Evolutionary conservation across 1,140 invertebrate genomes (phyloP).

Genomic region (Zaprionus kolodkinae): DNA sequence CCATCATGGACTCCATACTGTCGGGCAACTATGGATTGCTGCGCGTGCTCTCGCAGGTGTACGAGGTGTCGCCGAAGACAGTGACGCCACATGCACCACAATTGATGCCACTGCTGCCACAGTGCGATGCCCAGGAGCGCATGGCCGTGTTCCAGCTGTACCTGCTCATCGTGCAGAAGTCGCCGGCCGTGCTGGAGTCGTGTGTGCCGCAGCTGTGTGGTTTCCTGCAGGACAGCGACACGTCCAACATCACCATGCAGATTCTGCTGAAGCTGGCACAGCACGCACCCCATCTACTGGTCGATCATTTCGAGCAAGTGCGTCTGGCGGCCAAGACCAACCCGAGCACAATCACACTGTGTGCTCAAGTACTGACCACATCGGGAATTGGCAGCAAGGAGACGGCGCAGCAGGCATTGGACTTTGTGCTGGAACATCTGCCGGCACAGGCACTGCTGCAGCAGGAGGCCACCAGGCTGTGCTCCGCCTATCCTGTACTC

Average conservation of each 20-base stretch:
- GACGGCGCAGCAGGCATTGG: slow-evolving; percentile 90
- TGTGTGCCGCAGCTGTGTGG: slow-evolving; percentile 77
- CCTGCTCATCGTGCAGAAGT: slow-evolving; percentile 91
- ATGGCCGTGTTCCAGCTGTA: slow-evolving; percentile 92
- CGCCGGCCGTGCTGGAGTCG: slow-evolving; percentile 86
- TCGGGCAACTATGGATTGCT: slow-evolving; percentile 93
- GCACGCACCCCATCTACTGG: slow-evolving; percentile 87
- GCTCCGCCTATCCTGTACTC: slow-evolving; percentile 90
- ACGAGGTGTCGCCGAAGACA: slow-evolving; percentile 92
- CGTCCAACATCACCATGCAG: slow-evolving; percentile 89
- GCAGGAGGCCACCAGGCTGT: slow-evolving; percentile 90
- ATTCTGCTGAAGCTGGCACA: slow-evolving; percentile 91
- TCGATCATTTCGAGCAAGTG: slow-evolving; percentile 88
- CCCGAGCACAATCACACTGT: slow-evolving; percentile 87
- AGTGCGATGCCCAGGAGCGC: slow-evolving; percentile 93
- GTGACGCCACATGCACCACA: slow-evolving; percentile 93
- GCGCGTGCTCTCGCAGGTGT: slow-evolving; percentile 94
- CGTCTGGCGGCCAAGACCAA: slow-evolving; percentile 88
- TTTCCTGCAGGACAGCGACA: slow-evolving; percentile 71
- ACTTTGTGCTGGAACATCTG: slow-evolving; percentile 91
- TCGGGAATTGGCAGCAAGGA: slow-evolving; percentile 88
- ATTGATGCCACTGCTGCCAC: slow-evolving; percentile 91
- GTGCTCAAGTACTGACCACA: slow-evolving; percentile 88
- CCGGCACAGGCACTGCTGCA: slow-evolving; percentile 89
- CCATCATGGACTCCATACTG: slow-evolving; percentile 95